These are phyloP conservation scores for Cossypha dichroa DNA, from an alignment of 2,797 vertebrate genomes.

Conservation along the genomic window DNA sequence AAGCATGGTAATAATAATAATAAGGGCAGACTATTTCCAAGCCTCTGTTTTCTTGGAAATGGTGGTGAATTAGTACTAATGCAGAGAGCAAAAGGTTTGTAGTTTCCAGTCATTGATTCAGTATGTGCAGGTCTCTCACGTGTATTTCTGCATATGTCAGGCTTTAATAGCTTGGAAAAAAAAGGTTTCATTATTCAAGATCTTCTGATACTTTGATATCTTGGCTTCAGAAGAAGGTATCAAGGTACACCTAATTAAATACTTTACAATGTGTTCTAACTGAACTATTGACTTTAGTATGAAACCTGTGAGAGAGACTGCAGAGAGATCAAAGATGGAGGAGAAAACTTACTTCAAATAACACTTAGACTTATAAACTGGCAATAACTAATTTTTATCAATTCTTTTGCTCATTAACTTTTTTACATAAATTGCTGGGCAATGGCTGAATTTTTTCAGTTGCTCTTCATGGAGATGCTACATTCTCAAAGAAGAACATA, in stretches of 20 bases:
- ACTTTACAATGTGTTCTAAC: not conserved
- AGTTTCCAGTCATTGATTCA: not conserved
- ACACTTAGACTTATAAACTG: not conserved
- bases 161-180: not conserved
- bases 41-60: not conserved
- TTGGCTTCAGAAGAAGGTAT: not conserved
- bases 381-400: not conserved
- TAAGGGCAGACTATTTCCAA: not conserved
- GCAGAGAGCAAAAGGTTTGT: not conserved
- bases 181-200: not conserved
- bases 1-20: not conserved
- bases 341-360: not conserved
- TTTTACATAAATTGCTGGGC: not conserved
- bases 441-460: not conserved
- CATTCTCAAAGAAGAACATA: not conserved
- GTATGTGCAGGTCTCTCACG: fast-evolving
- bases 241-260: not conserved
- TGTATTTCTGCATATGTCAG: not conserved
- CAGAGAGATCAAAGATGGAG: not conserved
- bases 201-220: not conserved
- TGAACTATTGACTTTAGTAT: not conserved
- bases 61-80: not conserved
- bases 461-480: not conserved
- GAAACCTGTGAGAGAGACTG: not conserved
- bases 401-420: not conserved